These are phyloP conservation scores for Orchestia grillus DNA, from an alignment of 1,140 invertebrate genomes.

Conservation along the genomic window DNA sequence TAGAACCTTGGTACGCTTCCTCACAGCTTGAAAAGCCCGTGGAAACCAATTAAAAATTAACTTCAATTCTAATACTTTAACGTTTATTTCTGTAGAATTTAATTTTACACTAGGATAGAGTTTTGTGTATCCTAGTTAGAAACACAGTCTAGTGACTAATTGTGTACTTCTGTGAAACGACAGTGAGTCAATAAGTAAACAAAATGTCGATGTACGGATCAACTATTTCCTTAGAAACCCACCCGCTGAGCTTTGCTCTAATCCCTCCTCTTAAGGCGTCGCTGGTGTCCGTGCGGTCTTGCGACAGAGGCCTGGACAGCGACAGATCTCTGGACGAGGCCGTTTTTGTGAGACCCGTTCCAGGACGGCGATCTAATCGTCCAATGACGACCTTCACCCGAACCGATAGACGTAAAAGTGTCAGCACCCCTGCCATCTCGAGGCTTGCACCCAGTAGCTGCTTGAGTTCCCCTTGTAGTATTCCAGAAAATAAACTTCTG, in stretches of 20 bases:
- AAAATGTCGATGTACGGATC: conserved; percentile 2
- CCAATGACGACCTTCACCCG: background rate
- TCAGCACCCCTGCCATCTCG: conserved; percentile 63
- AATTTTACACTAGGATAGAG: background rate
- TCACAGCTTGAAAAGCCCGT: background rate
- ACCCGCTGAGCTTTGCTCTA: conserved; percentile 5
- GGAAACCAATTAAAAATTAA: background rate
- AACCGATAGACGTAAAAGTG: conserved; percentile 62
- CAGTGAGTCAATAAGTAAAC: background rate
- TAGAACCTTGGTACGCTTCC: background rate
- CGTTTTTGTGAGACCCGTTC: background rate
- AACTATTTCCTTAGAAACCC: background rate
- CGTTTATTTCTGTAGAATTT: background rate
- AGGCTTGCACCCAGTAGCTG: conserved; percentile 27
- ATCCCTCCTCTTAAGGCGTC: conserved; percentile 27
- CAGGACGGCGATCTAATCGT: background rate
- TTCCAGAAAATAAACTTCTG: conserved; percentile 62
- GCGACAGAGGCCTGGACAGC: background rate
- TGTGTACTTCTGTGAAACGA: background rate
- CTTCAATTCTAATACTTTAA: background rate
- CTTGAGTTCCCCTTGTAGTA: conserved; percentile 32
- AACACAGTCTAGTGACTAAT: background rate
- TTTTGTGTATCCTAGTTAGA: background rate
- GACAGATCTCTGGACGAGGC: background rate
- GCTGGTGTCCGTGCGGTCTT: conserved; percentile 16